These are phyloP conservation scores for Oreochromis tanganicae DNA, from an alignment of 2,113 vertebrate species.

Conservation along the genomic window DNA sequence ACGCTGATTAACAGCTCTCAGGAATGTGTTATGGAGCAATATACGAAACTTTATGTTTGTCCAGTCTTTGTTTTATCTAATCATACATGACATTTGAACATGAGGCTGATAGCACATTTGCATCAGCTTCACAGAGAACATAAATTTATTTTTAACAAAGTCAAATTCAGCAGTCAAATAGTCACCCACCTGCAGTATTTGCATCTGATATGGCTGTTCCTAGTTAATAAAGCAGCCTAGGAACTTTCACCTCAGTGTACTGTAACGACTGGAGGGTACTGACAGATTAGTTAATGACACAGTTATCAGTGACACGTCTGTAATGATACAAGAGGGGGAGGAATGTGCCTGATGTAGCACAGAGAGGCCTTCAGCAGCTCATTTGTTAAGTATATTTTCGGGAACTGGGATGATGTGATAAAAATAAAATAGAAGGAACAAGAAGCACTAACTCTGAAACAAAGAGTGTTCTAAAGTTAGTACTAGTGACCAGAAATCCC, in stretches of 20 bases:
- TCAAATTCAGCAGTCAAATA: conserved; percentile 1
- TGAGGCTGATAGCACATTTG: not conserved
- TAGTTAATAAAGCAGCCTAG: not conserved
- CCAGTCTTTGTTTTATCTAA: not conserved
- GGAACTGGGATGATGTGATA: not conserved
- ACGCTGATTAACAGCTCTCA: not conserved
- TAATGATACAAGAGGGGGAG: not conserved
- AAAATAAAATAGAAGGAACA: not conserved
- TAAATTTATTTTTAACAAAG: not conserved
- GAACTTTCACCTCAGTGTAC: not conserved
- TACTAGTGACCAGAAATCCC: not conserved
- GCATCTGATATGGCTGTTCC: not conserved
- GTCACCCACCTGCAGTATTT: not conserved
- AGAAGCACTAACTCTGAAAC: not conserved
- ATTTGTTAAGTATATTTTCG: not conserved
- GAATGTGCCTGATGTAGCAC: not conserved
- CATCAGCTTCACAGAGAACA: not conserved
- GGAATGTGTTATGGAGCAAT: not conserved
- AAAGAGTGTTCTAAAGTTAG: not conserved
- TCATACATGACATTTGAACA: not conserved
- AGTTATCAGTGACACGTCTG: not conserved
- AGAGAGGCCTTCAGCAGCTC: not conserved
- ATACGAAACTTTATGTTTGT: not conserved
- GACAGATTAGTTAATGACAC: not conserved
- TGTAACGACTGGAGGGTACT: not conserved